Percentiles rank a stretch among this genome's conserved stretches.
Evolutionary conservation across 2,888 invertebrate species (phyloP).

Genomic region (Rhogogaster chlorosoma): DNA sequence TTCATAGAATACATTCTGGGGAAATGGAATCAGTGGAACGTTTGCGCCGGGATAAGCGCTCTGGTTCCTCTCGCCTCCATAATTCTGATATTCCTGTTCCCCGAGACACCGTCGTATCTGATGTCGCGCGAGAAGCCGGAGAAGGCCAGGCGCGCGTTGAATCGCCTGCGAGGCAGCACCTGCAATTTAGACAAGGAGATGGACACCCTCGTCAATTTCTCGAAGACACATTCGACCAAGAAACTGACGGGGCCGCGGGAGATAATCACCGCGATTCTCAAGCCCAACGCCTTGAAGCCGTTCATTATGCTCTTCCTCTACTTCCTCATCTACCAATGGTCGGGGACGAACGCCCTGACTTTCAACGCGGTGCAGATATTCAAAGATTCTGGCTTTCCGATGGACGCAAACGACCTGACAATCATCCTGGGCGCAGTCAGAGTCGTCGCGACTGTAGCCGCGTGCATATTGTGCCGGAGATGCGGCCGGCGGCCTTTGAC

Average conservation of each 20-base stretch:
- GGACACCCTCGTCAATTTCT: conserved; percentile 81
- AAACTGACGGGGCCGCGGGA: conserved; percentile 79
- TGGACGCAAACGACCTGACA: conserved; percentile 82
- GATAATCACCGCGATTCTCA: conserved; percentile 80
- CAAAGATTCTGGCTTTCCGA: conserved; percentile 81
- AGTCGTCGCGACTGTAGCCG: conserved; percentile 82
- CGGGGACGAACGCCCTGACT: conserved; percentile 85
- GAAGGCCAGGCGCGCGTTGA: conserved; percentile 81
- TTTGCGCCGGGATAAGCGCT: conserved; percentile 83
- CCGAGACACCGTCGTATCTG: conserved; percentile 87
- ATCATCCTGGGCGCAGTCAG: conserved; percentile 83
- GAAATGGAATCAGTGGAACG: conserved; percentile 82
- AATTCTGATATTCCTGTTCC: conserved; percentile 82
- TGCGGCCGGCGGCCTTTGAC: conserved; percentile 83
- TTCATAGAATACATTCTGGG: conserved; percentile 83
- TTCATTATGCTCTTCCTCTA: conserved; percentile 83
- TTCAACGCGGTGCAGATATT: conserved; percentile 86
- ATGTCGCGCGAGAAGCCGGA: conserved; percentile 82
- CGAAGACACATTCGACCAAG: conserved; percentile 83
- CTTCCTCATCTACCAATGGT: conserved; percentile 86
- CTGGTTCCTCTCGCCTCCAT: conserved; percentile 82
- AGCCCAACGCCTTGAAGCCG: conserved; percentile 83
- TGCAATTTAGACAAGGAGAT: conserved; percentile 83
- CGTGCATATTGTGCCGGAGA: conserved; percentile 82
- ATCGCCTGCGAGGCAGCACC: conserved; percentile 82